A percentile compares a stretch with the other conserved stretches of the same genome.
These are phyloP conservation scores for Pygoscelis antarcticus DNA, from an alignment of 2,113 vertebrate genomes.

Conservation along the genomic window DNA sequence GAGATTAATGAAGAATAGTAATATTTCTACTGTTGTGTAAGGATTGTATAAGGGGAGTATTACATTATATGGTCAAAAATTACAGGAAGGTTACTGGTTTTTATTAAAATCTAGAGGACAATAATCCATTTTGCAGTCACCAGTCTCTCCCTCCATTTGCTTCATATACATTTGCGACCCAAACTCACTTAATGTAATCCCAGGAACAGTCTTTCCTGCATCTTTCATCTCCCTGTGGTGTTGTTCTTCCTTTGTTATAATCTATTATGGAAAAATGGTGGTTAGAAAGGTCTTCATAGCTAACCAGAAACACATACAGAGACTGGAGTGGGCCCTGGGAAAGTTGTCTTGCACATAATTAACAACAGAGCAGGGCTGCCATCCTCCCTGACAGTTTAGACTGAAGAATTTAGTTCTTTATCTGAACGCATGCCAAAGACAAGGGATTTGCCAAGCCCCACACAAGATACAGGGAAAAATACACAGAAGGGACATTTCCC, in stretches of 20 bases:
- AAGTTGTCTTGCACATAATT: neutral
- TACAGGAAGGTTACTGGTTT: neutral
- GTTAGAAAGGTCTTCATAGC: neutral
- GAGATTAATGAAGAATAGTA: neutral
- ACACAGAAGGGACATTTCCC: neutral
- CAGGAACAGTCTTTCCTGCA: neutral
- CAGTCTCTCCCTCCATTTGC: neutral
- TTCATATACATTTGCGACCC: neutral
- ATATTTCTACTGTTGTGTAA: neutral
- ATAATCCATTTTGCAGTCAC: neutral
- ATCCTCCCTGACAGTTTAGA: neutral
- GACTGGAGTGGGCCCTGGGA: neutral
- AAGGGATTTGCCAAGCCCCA: neutral
- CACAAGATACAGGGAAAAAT: neutral
- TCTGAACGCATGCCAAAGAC: neutral
- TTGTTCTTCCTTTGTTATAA: constrained; percentile 6
- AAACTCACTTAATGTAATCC: neutral
- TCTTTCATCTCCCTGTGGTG: neutral
- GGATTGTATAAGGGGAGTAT: neutral
- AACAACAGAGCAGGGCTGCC: neutral
- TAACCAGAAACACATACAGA: neutral
- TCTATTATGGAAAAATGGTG: neutral
- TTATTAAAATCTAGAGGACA: constrained; percentile 32
- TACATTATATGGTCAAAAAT: neutral
- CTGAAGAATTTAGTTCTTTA: neutral